A percentile compares a stretch with the other conserved stretches of the same genome.
Evolutionary conservation across 1,140 invertebrate species (phyloP).

Genomic region (Spodoptera litura): DNA sequence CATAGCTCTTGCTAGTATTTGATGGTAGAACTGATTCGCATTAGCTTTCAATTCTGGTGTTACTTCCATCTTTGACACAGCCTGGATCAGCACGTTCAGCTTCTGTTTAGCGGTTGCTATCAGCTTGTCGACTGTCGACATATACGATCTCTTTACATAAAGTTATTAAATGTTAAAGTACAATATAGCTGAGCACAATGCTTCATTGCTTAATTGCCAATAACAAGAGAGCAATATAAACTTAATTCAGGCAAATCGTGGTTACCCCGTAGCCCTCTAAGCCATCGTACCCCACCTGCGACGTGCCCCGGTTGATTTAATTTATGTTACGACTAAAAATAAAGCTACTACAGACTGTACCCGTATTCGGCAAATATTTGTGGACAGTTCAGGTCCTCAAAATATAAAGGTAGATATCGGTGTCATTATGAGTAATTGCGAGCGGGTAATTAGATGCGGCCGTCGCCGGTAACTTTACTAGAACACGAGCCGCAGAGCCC

Average conservation of each 20-base stretch:
- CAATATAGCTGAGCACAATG: neutral
- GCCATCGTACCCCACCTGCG: no score
- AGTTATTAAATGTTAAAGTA: neutral
- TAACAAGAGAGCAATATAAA: no score
- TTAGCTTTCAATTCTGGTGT: conserved; percentile 59
- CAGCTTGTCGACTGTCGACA: conserved; percentile 73
- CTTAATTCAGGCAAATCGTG: no score
- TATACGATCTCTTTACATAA: conserved; percentile 7
- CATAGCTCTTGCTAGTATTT: conserved; percentile 74
- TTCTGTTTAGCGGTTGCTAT: conserved; percentile 71
- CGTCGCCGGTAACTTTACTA: neutral
- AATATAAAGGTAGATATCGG: neutral
- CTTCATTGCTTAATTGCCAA: no score
- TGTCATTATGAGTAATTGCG: neutral
- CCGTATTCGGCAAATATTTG: no score
- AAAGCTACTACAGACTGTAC: no score
- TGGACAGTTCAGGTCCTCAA: neutral
- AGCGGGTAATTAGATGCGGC: neutral
- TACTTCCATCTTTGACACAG: conserved; percentile 76
- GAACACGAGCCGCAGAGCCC: neutral
- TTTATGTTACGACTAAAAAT: no score
- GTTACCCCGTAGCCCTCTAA: no score
- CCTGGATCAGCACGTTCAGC: conserved; percentile 69
- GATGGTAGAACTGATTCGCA: conserved; percentile 76
- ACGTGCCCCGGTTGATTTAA: no score